Base-by-base conservation (phyloP, 2,888 invertebrate species). In the Sthenelais limicola region DNA sequence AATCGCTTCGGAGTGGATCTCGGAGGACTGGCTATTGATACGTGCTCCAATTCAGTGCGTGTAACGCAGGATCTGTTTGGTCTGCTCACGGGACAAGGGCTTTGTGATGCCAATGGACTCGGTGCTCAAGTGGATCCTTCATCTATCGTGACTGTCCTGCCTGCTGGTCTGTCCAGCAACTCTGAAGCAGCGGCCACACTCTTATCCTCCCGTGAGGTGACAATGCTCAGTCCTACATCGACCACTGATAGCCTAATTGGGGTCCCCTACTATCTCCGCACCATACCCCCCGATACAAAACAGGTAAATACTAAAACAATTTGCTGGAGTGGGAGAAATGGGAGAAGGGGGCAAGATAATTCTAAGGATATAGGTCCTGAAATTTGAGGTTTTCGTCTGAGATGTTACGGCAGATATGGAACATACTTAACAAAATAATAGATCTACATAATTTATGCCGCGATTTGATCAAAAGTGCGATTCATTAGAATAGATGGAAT, bases 1-100 rank as follows among this genome's bases (percentile, higher is more conserved):
- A 71, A 74, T 9, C 77, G 15, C 12, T 28, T 66, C 3, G 68
- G 32, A 7, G 21, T 71, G 1, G 81, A 48, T 78, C 82, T 51
- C 77, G 84, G 88, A n/a, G 87, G 86, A 3, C 74, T 87, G 3
- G 84, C 85, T 2, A 78, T 88, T 33, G 88, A 88, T 76, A 85
- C 85, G 33, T 88, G 88, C 73, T 82, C 82, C 33, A 80, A 83
- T 58, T 77, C 82, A 3, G 80, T 81, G 76, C 79, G 85, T 35
- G 84, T 87, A 3, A 83, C 86, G 12, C 85, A 85, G 71, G 84
- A 87, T 76, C 73, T 87, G 12, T 87, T 85, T 81, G 85, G 83
- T 70, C 82, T 86, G 52, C 82, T 87, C 38, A 84, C 85, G 67
- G 87, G 87, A 18, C 82, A 83, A 62, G 82, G 84, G 72, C 69